Base-by-base conservation (phyloP, 2,888 invertebrate species). In the Argyresthia albistria region DNA sequence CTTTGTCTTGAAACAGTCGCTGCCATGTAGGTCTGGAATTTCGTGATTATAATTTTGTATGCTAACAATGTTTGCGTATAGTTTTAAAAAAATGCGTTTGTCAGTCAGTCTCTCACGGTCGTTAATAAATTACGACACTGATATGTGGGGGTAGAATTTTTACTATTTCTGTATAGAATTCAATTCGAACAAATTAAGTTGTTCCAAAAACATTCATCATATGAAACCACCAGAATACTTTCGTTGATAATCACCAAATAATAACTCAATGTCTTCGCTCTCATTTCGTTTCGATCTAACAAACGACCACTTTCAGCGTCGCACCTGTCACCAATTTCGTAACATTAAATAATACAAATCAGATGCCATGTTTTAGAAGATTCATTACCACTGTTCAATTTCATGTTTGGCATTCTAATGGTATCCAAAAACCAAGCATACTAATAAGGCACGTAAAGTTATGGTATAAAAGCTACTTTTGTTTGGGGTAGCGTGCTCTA, bases 321-420 rank as follows among this genome's bases (percentile, higher is more conserved):
- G 68, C 80, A 76, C 70, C 78, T 80, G 79, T 76, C 73, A 69
- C 64, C 66, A 71, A 74, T 73, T 69, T 73, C 67, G 62, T 59
- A 66, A 63, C 63, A 64, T 67, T 65, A 70, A 72, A 68, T 67
- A 72, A 70, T 66, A 73, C 71, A 70, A 75, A 80, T 79, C 68
- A 67, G 68, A 67, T 72, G 63, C 65, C 68, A 67, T 68, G 69
- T 70, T 70, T 65, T 64, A 67, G 59, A 74, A 75, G 70, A 80
- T 75, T 76, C 73, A 79, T 79, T 78, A 71, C 72, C 62, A 67
- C 62, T 63, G 67, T 65, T 64, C 64, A 63, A 65, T 61, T 65
- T 63, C 54, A 55, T 61, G 56, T 56, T 56, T 60, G 61, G 60
- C 56, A 64, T 66, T 66, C 63, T 54, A 25, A 53, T 15, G 51